phyloP scores from a whole-genome alignment of 2,888 invertebrate species.

The Agrilus cyanescens region DNA sequence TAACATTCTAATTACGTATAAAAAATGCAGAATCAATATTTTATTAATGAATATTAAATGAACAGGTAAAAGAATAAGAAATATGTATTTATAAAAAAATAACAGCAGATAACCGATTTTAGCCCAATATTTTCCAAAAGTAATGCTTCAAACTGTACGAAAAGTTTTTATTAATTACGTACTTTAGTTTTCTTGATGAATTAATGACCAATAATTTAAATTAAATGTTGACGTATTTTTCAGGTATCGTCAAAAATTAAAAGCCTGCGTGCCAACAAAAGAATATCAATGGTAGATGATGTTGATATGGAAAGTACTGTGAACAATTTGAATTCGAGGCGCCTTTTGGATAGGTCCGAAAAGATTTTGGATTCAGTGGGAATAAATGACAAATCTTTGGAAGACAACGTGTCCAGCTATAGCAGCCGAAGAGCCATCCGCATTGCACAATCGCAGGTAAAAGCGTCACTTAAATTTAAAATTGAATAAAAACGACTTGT shows the following conservation, averaged over 20 bases:
- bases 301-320: slow-evolving; percentile 51
- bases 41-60: too few relatives aligned
- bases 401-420: too few relatives aligned
- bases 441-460: too few relatives aligned
- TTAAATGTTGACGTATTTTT: slow-evolving; percentile 18
- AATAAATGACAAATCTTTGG: slow-evolving; percentile 35
- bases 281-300: slow-evolving; percentile 48
- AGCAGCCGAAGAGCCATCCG: slow-evolving; percentile 31
- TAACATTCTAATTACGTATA: too few relatives aligned
- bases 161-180: too few relatives aligned
- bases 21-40: too few relatives aligned
- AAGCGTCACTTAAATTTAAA: not conserved
- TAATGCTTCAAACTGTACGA: too few relatives aligned
- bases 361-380: slow-evolving; percentile 54
- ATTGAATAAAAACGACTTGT: too few relatives aligned
- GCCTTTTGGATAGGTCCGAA: slow-evolving; percentile 46
- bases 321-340: slow-evolving; percentile 43
- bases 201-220: not conserved
- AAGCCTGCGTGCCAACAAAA: slow-evolving; percentile 49
- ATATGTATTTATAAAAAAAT: too few relatives aligned
- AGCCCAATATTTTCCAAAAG: too few relatives aligned
- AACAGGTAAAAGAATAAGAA: too few relatives aligned
- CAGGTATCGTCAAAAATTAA: slow-evolving; percentile 49
- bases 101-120: too few relatives aligned
- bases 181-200: not conserved